Evolutionary conservation across 2,888 invertebrate species (phyloP).

Genomic region (Seira sanloemensis): DNA sequence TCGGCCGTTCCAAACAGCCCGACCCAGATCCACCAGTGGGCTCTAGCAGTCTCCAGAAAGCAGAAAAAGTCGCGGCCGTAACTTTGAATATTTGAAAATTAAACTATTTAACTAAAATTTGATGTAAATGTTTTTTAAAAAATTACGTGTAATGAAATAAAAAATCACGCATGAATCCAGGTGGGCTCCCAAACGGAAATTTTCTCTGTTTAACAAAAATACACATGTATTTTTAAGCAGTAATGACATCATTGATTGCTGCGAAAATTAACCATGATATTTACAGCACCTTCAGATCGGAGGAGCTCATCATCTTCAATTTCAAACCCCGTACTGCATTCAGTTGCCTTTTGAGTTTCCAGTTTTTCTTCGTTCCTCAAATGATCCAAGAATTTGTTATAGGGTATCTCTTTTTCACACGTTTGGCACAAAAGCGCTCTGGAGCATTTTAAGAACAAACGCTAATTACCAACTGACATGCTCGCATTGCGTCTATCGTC

Average conservation of each 20-base stretch:
- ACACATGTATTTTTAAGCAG: no score
- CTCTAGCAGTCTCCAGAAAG: conserved; percentile 46
- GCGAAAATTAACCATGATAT: background rate
- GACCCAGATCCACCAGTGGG: conserved; percentile 68
- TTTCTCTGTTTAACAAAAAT: conserved; percentile 17
- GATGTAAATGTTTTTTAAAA: no score
- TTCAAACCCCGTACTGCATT: conserved; percentile 67
- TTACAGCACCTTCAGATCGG: conserved; percentile 18
- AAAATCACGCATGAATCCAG: conserved; percentile 61
- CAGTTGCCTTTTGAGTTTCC: conserved; percentile 57
- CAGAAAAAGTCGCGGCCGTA: conserved; percentile 65
- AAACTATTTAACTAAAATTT: no score
- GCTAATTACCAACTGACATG: background rate
- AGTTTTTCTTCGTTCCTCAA: conserved; percentile 54
- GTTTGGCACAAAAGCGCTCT: conserved; percentile 64
- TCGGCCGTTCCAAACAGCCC: conserved; percentile 41
- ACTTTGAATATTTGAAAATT: no score
- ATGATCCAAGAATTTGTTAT: conserved; percentile 59
- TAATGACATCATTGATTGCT: background rate
- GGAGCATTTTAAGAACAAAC: background rate
- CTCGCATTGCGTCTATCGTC: background rate
- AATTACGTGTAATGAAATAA: no score
- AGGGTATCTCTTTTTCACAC: conserved; percentile 62
- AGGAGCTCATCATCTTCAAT: conserved; percentile 60
- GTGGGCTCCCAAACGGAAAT: conserved; percentile 66